These are phyloP conservation scores for Sebastes paucispinis DNA, from an alignment of 2,797 vertebrate species.

Conservation along the genomic window DNA sequence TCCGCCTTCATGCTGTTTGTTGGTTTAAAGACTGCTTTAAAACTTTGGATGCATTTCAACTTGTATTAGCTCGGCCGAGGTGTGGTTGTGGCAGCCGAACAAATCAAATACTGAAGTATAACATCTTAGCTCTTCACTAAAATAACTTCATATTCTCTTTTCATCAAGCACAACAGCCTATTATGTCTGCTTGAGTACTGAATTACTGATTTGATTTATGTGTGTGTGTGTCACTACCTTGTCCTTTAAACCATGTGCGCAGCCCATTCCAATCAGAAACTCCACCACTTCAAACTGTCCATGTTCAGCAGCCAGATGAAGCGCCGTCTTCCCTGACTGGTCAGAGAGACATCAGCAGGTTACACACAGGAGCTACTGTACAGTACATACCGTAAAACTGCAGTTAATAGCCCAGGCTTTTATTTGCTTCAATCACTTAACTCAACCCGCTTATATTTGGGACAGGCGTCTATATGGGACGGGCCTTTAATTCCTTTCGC, in stretches of 20 bases:
- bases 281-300: constrained; percentile 86
- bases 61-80: background rate
- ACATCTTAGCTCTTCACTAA: background rate
- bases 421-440: too few species aligned
- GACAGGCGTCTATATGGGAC: too few species aligned
- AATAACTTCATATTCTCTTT: background rate
- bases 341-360: constrained; percentile 15
- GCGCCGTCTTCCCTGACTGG: constrained; percentile 86
- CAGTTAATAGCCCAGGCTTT: too few species aligned
- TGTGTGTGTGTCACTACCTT: constrained; percentile 78
- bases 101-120: background rate
- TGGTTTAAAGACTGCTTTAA: background rate
- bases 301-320: constrained; percentile 87
- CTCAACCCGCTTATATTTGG: too few species aligned
- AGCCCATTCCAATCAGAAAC: constrained; percentile 87
- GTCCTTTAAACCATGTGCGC: constrained; percentile 84
- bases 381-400: background rate
- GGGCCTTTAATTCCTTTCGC: too few species aligned
- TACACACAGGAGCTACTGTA: background rate
- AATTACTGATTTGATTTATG: background rate
- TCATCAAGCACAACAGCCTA: background rate
- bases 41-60: background rate
- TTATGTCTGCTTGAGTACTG: background rate
- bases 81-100: background rate
- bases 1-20: background rate